Percentiles rank a stretch among this genome's conserved stretches.
These are phyloP conservation scores for Strix aluco DNA, from an alignment of 2,113 vertebrate species.

Conservation along the genomic window DNA sequence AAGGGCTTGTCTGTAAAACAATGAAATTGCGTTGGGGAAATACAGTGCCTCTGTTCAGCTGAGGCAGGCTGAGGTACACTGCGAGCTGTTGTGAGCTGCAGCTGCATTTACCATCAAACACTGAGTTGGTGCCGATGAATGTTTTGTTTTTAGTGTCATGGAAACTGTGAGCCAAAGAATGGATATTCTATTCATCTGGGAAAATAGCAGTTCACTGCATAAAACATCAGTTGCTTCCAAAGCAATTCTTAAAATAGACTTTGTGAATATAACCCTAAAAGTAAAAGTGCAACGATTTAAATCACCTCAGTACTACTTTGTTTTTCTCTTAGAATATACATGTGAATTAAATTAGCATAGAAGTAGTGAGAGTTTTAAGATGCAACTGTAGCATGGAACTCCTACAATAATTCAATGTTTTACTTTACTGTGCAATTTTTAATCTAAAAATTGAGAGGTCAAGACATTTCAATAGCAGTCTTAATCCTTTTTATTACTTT, in stretches of 20 bases:
- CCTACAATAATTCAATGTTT: not conserved
- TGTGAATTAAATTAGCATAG: slow-evolving; percentile 9
- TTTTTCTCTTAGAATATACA: not conserved
- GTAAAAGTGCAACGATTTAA: slow-evolving; percentile 50
- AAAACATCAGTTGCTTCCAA: slow-evolving; percentile 76
- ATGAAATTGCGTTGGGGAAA: slow-evolving; percentile 65
- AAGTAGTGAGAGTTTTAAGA: not conserved
- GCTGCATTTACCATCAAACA: slow-evolving; percentile 81
- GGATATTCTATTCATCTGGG: slow-evolving; percentile 80
- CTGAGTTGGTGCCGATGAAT: slow-evolving; percentile 73
- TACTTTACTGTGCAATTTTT: not conserved
- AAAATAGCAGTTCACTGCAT: slow-evolving; percentile 77
- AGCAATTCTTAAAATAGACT: slow-evolving; percentile 76
- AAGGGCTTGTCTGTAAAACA: slow-evolving; percentile 63
- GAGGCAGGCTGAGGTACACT: slow-evolving; percentile 57
- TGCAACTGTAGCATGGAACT: not conserved
- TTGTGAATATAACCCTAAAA: slow-evolving; percentile 66
- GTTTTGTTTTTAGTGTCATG: slow-evolving; percentile 84
- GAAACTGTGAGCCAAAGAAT: slow-evolving; percentile 81
- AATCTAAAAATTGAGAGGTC: not conserved
- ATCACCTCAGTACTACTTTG: slow-evolving; percentile 35
- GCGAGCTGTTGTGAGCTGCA: slow-evolving; percentile 71
- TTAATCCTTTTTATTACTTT: not conserved
- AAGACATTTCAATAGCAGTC: not conserved
- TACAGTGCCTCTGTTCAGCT: slow-evolving; percentile 64